phyloP scores from a whole-genome alignment of 2,888 invertebrate species.

The Cheilosia pagana region DNA sequence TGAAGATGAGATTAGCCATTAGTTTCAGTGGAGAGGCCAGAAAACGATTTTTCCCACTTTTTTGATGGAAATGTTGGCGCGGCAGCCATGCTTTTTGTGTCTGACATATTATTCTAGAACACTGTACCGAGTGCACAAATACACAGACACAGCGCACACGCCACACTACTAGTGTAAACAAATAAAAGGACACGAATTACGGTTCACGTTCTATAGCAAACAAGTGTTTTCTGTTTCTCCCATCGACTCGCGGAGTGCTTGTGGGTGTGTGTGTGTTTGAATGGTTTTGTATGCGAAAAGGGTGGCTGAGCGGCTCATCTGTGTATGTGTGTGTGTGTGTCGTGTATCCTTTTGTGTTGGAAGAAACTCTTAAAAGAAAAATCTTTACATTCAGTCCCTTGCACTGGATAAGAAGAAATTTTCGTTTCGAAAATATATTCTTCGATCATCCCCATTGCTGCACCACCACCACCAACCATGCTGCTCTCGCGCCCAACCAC shows the following conservation, averaged over 20 bases:
- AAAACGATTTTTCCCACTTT: slow-evolving; percentile 69
- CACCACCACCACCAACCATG: slow-evolving; percentile 34
- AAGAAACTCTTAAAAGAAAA: slow-evolving; percentile 57
- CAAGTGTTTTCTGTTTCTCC: slow-evolving; percentile 71
- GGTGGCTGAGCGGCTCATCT: slow-evolving; percentile 27
- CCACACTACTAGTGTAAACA: slow-evolving; percentile 64
- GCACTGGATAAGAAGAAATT: slow-evolving; percentile 44
- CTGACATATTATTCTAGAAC: slow-evolving; percentile 62
- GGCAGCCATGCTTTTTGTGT: slow-evolving; percentile 75
- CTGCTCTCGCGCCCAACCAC: slow-evolving; percentile 15
- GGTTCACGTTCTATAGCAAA: slow-evolving; percentile 72
- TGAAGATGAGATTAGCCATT: slow-evolving; percentile 65
- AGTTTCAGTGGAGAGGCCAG: slow-evolving; percentile 48
- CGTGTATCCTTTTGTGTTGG: slow-evolving; percentile 56
- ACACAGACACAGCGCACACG: slow-evolving; percentile 13
- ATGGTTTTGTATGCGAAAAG: background rate
- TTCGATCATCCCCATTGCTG: slow-evolving; percentile 43
- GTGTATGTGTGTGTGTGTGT: slow-evolving; percentile 38
- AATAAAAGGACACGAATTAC: slow-evolving; percentile 43
- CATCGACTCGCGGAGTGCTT: slow-evolving; percentile 15
- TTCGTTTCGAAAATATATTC: slow-evolving; percentile 34
- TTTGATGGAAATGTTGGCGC: slow-evolving; percentile 42
- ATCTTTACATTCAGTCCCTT: slow-evolving; percentile 37
- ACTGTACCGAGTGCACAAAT: slow-evolving; percentile 34
- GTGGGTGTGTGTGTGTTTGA: background rate